A percentile compares a stretch with the other conserved stretches of the same genome.
These are phyloP conservation scores for Tympanoctomys barrerae DNA, from an alignment of 2,797 vertebrate species.

Conservation along the genomic window DNA sequence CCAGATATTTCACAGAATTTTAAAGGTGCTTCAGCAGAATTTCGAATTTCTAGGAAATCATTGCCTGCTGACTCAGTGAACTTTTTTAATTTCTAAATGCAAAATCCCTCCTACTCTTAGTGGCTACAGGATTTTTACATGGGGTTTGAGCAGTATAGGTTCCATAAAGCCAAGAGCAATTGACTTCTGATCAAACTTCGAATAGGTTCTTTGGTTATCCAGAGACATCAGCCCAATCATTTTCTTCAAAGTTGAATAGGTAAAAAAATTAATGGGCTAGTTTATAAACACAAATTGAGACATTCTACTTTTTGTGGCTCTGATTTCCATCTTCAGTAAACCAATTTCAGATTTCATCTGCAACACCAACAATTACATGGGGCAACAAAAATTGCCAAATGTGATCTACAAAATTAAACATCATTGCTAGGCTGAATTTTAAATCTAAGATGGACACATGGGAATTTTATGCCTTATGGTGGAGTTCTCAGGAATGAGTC, in stretches of 20 bases:
- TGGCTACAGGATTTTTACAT: neutral
- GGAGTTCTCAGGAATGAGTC: conserved; percentile 12
- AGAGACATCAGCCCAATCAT: conserved; percentile 84
- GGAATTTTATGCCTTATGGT: conserved; percentile 63
- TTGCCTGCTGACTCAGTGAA: neutral
- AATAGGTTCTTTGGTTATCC: conserved; percentile 80
- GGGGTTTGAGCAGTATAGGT: conserved; percentile 11
- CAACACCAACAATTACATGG: conserved; percentile 82
- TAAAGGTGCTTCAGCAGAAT: neutral
- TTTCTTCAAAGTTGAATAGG: conserved; percentile 80
- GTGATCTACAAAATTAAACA: conserved; percentile 72
- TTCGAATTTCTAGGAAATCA: conserved; percentile 14
- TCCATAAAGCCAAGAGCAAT: conserved; percentile 70
- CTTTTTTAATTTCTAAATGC: conserved; percentile 37
- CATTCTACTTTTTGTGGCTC: conserved; percentile 84
- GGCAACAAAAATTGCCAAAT: conserved; percentile 88
- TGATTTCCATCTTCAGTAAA: conserved; percentile 89
- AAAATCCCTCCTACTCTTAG: neutral
- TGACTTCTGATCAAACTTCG: conserved; percentile 78
- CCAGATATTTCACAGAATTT: conserved; percentile 48
- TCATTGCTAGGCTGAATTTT: conserved; percentile 73
- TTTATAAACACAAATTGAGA: conserved; percentile 88
- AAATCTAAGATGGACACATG: conserved; percentile 75
- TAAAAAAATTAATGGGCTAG: conserved; percentile 89
- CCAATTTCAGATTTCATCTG: conserved; percentile 87